Base-by-base conservation (phyloP, 1,140 invertebrate genomes). In the Antheraea mylitta region DNA sequence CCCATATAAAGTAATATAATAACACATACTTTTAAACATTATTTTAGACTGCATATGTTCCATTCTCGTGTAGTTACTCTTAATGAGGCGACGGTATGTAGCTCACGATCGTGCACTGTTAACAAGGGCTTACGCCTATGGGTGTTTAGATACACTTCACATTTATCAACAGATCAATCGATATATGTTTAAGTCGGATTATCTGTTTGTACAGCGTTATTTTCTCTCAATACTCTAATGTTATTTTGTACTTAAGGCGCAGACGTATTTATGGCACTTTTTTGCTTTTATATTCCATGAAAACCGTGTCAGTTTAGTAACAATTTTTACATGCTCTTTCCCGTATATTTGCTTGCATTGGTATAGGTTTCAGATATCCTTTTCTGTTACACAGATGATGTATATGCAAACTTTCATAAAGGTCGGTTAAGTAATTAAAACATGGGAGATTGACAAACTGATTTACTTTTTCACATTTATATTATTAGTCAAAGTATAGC, bases 101-200 rank as follows among this genome's bases (percentile, higher is more conserved):
- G 45, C 45, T 53, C 45, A 53, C 16, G 45, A 53, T 13, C 13
- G 16, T 53, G 13, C 11, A 11, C 45, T 42, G 45, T 53, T 53
- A 53, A 53, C 45, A 53, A 53, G 45, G 45, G 45, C 45, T 53
- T 53, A 53, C 45, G 45, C 45, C 45, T 53, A 53, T 53, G 45
- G 45, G 16, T 53, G 45, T 53, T 53, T 53, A 53, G 13, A 53
- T 53, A 53, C 45, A 53, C 45, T 53, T 53, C 45, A 13, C 11
- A 53, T 6, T 53, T 53, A 53, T 53, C 45, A 53, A 53, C 45
- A 53, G 45, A 53, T 16, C 45, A 53, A 53, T 53, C 45, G 45
- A 53, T 53, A 53, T n/a, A 53, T 53, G 45, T 53, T 53, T 13
- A 53, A 53, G 45, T 53, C 45, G 45, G 45, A 53, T 53, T 53